Conservation (phyloP, 2,113 vertebrate species). For the Scolopax mira region DNA sequence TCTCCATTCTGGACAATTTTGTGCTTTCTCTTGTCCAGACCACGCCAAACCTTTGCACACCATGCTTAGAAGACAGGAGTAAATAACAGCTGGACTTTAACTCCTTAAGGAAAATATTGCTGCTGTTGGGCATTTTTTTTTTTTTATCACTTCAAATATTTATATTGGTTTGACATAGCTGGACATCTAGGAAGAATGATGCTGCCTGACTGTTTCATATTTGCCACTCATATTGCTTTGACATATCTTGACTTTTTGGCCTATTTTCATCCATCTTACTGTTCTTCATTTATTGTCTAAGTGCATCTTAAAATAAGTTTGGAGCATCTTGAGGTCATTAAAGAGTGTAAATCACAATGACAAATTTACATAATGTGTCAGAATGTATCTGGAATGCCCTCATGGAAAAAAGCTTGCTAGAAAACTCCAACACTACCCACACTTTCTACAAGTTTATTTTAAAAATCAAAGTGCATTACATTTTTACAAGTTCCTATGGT, state of each 20-base stretch:
- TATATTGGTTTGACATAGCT: neutral
- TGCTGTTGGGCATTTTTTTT: neutral
- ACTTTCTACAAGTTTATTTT: neutral
- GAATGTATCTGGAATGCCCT: neutral
- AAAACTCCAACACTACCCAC: neutral
- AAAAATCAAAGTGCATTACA: neutral
- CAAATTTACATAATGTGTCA: slow-evolving; percentile 32
- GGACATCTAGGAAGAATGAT: slow-evolving; percentile 5
- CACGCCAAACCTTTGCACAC: fast-evolving
- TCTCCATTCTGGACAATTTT: neutral
- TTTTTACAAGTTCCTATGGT: neutral
- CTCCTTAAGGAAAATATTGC: slow-evolving; percentile 1
- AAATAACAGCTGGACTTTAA: neutral
- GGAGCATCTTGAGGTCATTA: slow-evolving; percentile 45
- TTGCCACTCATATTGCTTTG: slow-evolving; percentile 10
- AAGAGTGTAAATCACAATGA: slow-evolving; percentile 21
- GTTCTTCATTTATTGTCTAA: neutral
- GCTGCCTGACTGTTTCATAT: slow-evolving; percentile 15
- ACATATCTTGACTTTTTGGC: slow-evolving; percentile 40
- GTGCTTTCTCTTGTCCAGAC: neutral
- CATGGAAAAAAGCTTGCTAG: neutral
- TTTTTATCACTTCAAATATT: slow-evolving; percentile 26
- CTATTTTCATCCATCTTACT: slow-evolving; percentile 22
- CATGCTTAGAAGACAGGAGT: neutral
- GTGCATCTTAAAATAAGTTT: slow-evolving; percentile 1